Percentiles rank a stretch among this genome's conserved stretches.
These are phyloP conservation scores for Pachyseris speciosa DNA, from an alignment of 64 coral and sea anemone species.

Conservation along the genomic window DNA sequence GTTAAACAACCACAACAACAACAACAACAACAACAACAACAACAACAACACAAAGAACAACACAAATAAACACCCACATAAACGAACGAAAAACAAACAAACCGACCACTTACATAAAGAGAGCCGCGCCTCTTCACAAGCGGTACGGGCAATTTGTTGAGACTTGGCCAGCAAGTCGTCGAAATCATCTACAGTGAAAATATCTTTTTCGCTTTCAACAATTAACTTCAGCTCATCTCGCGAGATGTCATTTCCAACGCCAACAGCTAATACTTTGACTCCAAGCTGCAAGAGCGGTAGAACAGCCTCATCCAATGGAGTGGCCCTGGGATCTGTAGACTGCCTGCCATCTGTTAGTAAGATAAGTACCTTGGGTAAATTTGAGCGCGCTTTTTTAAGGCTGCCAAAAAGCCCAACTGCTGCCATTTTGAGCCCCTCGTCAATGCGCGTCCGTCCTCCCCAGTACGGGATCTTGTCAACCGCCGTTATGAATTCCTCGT, in stretches of 20 bases:
- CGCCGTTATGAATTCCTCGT: slow-evolving; percentile 50
- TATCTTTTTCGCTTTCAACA: slow-evolving; percentile 64
- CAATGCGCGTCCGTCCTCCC: slow-evolving; percentile 77
- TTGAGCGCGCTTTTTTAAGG: slow-evolving; percentile 27
- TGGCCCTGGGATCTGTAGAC: slow-evolving; percentile 56
- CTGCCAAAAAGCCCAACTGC: slow-evolving; percentile 56
- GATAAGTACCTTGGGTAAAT: slow-evolving; percentile 71
- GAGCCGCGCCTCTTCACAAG: slow-evolving; percentile 47
- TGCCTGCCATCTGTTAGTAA: slow-evolving; percentile 79
- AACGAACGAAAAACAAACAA: no score
- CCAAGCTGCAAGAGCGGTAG: slow-evolving; percentile 60
- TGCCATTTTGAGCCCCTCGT: slow-evolving; percentile 68
- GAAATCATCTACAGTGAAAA: slow-evolving; percentile 79
- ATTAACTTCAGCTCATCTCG: slow-evolving; percentile 70
- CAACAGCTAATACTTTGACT: slow-evolving; percentile 77
- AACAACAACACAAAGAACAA: no score
- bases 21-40: no score
- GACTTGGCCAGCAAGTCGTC: slow-evolving; percentile 69
- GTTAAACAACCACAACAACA: no score
- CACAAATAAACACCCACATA: no score
- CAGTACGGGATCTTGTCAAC: slow-evolving; percentile 77
- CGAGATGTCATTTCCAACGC: slow-evolving; percentile 64
- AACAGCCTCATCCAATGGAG: slow-evolving; percentile 48
- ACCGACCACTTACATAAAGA: slow-evolving; percentile 6
- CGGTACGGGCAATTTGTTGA: slow-evolving; percentile 40